A percentile compares a stretch with the other conserved stretches of the same genome.
Conservation (phyloP, 2,797 vertebrate genomes). For the Ataeniobius toweri region DNA sequence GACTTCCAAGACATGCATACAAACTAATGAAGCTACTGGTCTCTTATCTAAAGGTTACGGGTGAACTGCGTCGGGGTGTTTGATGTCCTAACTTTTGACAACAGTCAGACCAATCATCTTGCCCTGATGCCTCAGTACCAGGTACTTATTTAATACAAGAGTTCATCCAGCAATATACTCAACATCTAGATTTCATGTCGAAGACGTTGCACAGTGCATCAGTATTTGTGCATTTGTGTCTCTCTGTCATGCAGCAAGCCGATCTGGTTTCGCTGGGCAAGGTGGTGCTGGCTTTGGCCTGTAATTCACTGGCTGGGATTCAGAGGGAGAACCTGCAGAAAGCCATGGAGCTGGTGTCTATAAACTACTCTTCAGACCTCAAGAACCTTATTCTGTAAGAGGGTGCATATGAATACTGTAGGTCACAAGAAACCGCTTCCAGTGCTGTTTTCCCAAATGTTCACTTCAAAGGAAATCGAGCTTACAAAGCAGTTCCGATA, state of each 20-base stretch:
- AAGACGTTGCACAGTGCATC: neutral
- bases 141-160: slow-evolving; percentile 59
- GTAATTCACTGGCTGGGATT: slow-evolving; percentile 98
- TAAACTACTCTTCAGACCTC: slow-evolving; percentile 99
- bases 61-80: slow-evolving; percentile 97
- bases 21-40: slow-evolving; percentile 7
- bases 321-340: slow-evolving; percentile 99
- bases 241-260: slow-evolving; percentile 87
- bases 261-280: slow-evolving; percentile 98
- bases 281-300: slow-evolving; percentile 97
- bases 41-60: slow-evolving; percentile 78
- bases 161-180: neutral
- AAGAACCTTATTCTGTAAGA: slow-evolving; percentile 99
- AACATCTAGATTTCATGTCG: neutral
- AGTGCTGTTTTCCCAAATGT: neutral
- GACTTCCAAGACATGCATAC: slow-evolving; percentile 28
- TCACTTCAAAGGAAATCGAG: neutral
- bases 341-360: slow-evolving; percentile 99
- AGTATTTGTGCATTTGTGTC: neutral
- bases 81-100: slow-evolving; percentile 99
- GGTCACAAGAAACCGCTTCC: neutral
- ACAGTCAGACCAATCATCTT: slow-evolving; percentile 97
- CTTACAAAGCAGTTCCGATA: neutral
- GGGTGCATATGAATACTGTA: neutral
- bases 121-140: slow-evolving; percentile 97